Percentiles rank a stretch among this genome's conserved stretches.
These are phyloP conservation scores for Tenualosa thibaudeaui DNA, from an alignment of 2,797 vertebrate genomes.

Conservation along the genomic window DNA sequence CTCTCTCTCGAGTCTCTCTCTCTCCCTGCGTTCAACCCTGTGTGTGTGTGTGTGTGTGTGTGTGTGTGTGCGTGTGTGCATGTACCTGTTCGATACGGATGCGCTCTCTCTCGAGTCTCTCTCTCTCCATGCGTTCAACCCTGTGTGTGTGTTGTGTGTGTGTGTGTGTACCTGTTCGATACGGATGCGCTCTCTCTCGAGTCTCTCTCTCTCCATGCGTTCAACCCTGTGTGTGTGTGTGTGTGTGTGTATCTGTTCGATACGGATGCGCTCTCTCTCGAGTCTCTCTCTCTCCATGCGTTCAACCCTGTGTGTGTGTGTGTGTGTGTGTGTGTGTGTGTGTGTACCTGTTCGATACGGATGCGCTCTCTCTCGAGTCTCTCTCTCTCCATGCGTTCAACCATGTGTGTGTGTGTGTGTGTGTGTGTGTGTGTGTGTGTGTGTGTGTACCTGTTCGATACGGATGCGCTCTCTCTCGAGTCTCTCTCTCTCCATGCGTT, in stretches of 20 bases:
- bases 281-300: too few species aligned
- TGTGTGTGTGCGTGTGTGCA: background rate
- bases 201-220: too few species aligned
- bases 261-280: background rate
- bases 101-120: slow-evolving; percentile 85
- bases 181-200: background rate
- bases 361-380: background rate
- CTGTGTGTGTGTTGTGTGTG: slow-evolving; percentile 55
- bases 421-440: slow-evolving; percentile 6
- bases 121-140: slow-evolving; percentile 91
- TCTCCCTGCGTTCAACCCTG: too few species aligned
- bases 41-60: background rate
- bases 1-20: background rate
- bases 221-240: too few species aligned
- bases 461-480: slow-evolving; percentile 86
- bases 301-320: too few species aligned
- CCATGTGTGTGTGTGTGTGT: background rate
- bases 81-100: slow-evolving; percentile 95
- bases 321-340: too few species aligned
- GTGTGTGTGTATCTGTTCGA: background rate
- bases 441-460: slow-evolving; percentile 88
- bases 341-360: background rate
- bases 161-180: slow-evolving; percentile 52
- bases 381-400: too few species aligned
- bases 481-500: slow-evolving; percentile 92